Evolutionary conservation across 1,140 invertebrate genomes (phyloP).

Genomic region (Melitaea cinxia): DNA sequence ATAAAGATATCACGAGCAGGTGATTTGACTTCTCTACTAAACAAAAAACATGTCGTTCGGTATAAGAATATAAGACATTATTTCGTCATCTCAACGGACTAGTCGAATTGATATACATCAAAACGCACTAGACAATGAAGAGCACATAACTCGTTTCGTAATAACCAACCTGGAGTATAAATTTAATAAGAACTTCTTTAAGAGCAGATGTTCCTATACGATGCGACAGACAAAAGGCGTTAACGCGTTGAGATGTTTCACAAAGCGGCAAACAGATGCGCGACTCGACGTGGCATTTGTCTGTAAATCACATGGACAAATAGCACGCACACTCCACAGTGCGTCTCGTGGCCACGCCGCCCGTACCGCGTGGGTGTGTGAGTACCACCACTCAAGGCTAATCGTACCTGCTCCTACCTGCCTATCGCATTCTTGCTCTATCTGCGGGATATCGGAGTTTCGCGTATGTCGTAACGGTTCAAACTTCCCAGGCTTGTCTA

Average conservation of each 20-base stretch:
- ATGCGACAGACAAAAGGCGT: conserved; percentile 70
- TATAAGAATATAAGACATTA: conserved; percentile 7
- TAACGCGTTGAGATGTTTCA: conserved; percentile 68
- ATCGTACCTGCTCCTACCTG: conserved; percentile 69
- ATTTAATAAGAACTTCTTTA: conserved; percentile 52
- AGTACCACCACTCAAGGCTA: conserved; percentile 60
- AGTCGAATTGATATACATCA: conserved; percentile 18
- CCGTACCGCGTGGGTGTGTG: conserved; percentile 48
- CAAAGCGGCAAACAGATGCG: conserved; percentile 74
- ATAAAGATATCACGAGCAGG: background rate
- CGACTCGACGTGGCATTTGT: conserved; percentile 66
- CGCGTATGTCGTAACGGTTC: conserved; percentile 69
- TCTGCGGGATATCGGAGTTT: conserved; percentile 69
- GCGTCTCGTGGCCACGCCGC: conserved; percentile 33
- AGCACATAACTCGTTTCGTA: conserved; percentile 11
- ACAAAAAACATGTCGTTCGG: conserved; percentile 15
- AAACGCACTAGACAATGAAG: conserved; percentile 15
- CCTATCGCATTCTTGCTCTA: conserved; percentile 74
- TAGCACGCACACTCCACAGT: conserved; percentile 56
- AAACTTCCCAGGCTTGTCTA: conserved; percentile 47
- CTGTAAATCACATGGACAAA: conserved; percentile 78
- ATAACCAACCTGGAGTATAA: conserved; percentile 31
- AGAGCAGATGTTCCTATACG: conserved; percentile 69
- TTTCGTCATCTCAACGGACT: conserved; percentile 11
- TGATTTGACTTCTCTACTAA: conserved; percentile 5